phyloP scores from a whole-genome alignment of 53 echinoderm and acorn worm genomes.

The Temnopleurus reevesii region DNA sequence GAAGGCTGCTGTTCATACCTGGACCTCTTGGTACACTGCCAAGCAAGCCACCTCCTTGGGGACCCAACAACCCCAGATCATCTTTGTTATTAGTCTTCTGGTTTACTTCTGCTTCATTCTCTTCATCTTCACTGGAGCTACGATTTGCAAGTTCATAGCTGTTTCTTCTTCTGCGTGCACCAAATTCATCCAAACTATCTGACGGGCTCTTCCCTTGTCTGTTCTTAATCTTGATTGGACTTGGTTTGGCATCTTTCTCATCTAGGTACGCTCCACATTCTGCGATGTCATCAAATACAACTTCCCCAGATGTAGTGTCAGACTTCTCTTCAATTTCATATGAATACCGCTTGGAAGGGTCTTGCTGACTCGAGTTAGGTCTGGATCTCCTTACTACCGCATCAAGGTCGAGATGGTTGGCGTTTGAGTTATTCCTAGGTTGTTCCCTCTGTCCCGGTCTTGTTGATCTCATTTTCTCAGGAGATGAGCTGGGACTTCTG shows the following conservation, averaged over 20 bases:
- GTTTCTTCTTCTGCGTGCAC: slow-evolving; percentile 81
- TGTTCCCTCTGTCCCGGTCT: slow-evolving; percentile 51
- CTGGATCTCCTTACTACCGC: slow-evolving; percentile 49
- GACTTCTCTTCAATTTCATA: slow-evolving; percentile 77
- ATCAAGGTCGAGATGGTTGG: slow-evolving; percentile 67
- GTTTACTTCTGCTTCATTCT: slow-evolving; percentile 58
- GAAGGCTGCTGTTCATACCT: slow-evolving; percentile 78
- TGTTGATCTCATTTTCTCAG: slow-evolving; percentile 3
- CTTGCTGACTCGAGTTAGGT: slow-evolving; percentile 68
- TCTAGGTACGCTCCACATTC: slow-evolving; percentile 89
- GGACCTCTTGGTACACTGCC: slow-evolving; percentile 59
- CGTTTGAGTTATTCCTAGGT: slow-evolving; percentile 93
- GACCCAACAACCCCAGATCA: not conserved
- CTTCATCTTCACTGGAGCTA: slow-evolving; percentile 84
- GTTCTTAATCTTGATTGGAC: slow-evolving; percentile 52
- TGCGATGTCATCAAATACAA: slow-evolving; percentile 95
- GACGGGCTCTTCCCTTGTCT: slow-evolving; percentile 41
- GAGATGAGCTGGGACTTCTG: slow-evolving; percentile 45
- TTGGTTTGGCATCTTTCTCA: slow-evolving; percentile 69
- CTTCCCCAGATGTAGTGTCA: slow-evolving; percentile 78
- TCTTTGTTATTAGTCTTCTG: slow-evolving; percentile 56
- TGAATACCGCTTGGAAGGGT: slow-evolving; percentile 54
- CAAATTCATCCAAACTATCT: slow-evolving; percentile 13
- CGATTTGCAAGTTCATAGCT: slow-evolving; percentile 97
- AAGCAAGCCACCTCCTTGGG: slow-evolving; percentile 29